Percentiles rank a stretch among this genome's conserved stretches.
Evolutionary conservation across 37 sponge, comb jelly and placozoan genomes (phyloP).

Genomic region (Lycopodina hypogea): DNA sequence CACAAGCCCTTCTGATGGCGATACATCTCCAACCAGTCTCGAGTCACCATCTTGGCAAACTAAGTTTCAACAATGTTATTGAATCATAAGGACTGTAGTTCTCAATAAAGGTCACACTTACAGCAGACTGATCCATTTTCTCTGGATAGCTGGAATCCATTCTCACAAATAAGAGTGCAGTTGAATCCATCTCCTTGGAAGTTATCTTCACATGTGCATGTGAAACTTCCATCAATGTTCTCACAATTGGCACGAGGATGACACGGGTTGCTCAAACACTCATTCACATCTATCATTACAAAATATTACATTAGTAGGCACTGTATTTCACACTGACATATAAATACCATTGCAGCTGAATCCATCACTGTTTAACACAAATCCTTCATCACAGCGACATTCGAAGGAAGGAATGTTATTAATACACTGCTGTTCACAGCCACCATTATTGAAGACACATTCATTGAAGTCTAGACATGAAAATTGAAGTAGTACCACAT

Average conservation of each 20-base stretch:
- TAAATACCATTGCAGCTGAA: conserved; percentile 15
- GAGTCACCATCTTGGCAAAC: conserved; percentile 45
- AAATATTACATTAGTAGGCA: background rate
- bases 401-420: conserved; percentile 42
- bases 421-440: conserved; percentile 42
- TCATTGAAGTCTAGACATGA: conserved; percentile 58
- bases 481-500: too few species aligned
- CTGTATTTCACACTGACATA: background rate
- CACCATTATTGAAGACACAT: conserved; percentile 30
- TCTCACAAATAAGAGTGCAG: conserved; percentile 10
- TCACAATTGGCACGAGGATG: conserved; percentile 21
- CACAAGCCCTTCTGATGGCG: conserved; percentile 25
- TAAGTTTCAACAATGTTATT: too few species aligned
- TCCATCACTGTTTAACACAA: conserved; percentile 10
- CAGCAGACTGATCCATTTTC: conserved; percentile 6
- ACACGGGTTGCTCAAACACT: conserved; percentile 26
- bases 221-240: conserved; percentile 31
- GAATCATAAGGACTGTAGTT: background rate
- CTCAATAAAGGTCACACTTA: background rate
- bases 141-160: conserved; percentile 6
- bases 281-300: conserved; percentile 42
- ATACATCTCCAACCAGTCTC: conserved; percentile 4
- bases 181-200: conserved; percentile 30
- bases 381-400: conserved; percentile 54
- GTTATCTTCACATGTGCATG: conserved; percentile 15